Evolutionary conservation across 1,140 invertebrate species (phyloP).

Genomic region (Solen grandis): DNA sequence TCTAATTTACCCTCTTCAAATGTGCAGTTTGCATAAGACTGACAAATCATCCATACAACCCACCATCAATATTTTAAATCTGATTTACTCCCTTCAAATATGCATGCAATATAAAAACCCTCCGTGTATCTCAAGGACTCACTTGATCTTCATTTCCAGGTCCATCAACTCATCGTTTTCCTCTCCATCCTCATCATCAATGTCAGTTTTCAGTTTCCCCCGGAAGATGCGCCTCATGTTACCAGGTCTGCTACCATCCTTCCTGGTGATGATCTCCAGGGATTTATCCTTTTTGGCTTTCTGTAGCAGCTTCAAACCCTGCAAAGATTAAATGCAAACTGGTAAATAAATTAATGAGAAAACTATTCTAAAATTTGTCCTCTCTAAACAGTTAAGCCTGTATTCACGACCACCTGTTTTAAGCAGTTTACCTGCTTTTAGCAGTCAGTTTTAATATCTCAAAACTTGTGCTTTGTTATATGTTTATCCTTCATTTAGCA

Average conservation of each 20-base stretch:
- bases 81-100: no score
- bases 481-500: no score
- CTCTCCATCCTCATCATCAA: conserved; percentile 76
- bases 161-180: conserved; percentile 79
- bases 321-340: no score
- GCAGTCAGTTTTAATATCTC: no score
- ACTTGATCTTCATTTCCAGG: conserved; percentile 81
- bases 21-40: no score
- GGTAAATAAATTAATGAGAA: background rate
- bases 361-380: background rate
- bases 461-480: no score
- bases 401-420: no score
- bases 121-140: conserved; percentile 45
- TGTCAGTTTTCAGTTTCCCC: conserved; percentile 63
- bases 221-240: conserved; percentile 71
- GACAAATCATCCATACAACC: no score
- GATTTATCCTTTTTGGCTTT: conserved; percentile 78
- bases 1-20: no score
- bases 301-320: conserved; percentile 79
- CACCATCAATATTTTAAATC: no score
- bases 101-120: no score
- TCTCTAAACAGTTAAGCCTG: background rate
- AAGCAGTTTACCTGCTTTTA: no score
- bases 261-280: conserved; percentile 70
- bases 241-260: conserved; percentile 62